Percentiles rank a stretch among this genome's conserved stretches.
These are phyloP conservation scores for Myotis findleyi DNA, from an alignment of 2,797 vertebrate species.

Conservation along the genomic window DNA sequence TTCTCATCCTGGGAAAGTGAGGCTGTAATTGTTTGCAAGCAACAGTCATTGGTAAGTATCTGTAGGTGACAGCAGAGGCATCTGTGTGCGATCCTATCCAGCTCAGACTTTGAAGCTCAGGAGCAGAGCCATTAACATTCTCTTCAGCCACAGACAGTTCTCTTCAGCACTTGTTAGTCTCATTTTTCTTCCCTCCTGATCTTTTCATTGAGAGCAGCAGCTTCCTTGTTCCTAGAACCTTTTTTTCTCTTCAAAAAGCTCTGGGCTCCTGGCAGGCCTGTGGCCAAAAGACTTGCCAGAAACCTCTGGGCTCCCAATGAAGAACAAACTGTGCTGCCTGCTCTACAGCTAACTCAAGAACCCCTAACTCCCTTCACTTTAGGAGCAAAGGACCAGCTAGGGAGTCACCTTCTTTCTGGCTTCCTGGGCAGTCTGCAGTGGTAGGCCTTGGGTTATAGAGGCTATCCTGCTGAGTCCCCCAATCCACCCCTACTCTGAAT, in stretches of 20 bases:
- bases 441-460: background rate
- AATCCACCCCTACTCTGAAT: background rate
- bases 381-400: slow-evolving; percentile 1
- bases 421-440: background rate
- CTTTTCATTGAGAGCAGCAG: slow-evolving; percentile 69
- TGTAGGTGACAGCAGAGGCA: slow-evolving; percentile 58
- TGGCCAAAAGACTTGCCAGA: slow-evolving; percentile 60
- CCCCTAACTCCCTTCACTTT: background rate
- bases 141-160: slow-evolving; percentile 60
- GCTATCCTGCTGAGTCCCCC: background rate
- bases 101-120: slow-evolving; percentile 61
- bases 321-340: background rate
- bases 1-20: slow-evolving; percentile 40
- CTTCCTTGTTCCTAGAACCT: slow-evolving; percentile 69
- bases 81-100: background rate
- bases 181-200: slow-evolving; percentile 66
- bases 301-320: slow-evolving; percentile 61
- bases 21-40: slow-evolving; percentile 38
- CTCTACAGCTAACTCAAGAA: background rate
- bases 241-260: slow-evolving; percentile 73
- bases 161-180: slow-evolving; percentile 70
- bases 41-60: slow-evolving; percentile 30
- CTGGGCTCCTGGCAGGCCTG: slow-evolving; percentile 53
- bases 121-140: slow-evolving; percentile 76
- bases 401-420: background rate